phyloP scores from a whole-genome alignment of 2,797 vertebrate species.

The Enteromius mattozi region DNA sequence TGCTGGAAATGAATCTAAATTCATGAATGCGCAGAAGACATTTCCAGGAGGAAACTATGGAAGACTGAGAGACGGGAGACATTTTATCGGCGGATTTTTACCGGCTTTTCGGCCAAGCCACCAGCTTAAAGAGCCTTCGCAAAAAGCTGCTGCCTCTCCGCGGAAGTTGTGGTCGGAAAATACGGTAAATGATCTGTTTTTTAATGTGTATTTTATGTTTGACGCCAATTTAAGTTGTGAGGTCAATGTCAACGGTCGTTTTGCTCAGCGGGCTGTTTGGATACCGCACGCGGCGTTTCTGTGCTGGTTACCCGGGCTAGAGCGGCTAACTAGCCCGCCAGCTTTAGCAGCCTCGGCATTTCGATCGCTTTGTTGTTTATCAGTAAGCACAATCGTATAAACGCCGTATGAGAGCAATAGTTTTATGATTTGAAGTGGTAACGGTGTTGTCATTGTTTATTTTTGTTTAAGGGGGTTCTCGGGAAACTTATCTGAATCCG shows the following conservation, averaged over 20 bases:
- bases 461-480: neutral
- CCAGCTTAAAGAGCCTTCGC: slow-evolving; percentile 66
- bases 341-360: slow-evolving; percentile 33
- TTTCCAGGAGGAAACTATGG: slow-evolving; percentile 46
- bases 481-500: slow-evolving; percentile 41
- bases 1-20: slow-evolving; percentile 29
- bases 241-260: slow-evolving; percentile 27
- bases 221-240: neutral
- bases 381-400: neutral
- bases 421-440: neutral
- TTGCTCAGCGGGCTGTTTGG: neutral
- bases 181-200: slow-evolving; percentile 50
- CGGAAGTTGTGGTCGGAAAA: slow-evolving; percentile 46
- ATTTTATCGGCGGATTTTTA: slow-evolving; percentile 64
- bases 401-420: neutral
- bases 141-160: slow-evolving; percentile 6
- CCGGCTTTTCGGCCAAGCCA: slow-evolving; percentile 74
- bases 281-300: slow-evolving; percentile 12
- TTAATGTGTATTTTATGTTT: neutral
- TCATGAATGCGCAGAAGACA: slow-evolving; percentile 40
- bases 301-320: slow-evolving; percentile 22
- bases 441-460: neutral
- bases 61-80: slow-evolving; percentile 57
- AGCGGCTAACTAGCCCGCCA: slow-evolving; percentile 39
- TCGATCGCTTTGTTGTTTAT: neutral